Evolutionary conservation across 2,113 vertebrate species (phyloP).

Genomic region (Phycodurus eques): DNA sequence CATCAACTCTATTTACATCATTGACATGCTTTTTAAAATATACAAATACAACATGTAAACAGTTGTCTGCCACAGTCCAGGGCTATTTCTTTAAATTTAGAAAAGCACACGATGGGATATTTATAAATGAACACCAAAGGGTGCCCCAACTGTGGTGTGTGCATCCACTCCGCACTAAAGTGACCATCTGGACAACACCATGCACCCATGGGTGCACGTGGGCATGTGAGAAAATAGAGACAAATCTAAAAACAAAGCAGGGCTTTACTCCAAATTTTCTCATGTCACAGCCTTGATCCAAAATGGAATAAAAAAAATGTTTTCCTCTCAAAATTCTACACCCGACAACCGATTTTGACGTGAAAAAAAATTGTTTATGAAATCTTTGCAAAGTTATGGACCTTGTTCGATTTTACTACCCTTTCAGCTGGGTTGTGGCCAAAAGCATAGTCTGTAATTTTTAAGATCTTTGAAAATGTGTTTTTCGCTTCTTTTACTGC

Average conservation of each 20-base stretch:
- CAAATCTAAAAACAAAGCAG: not conserved
- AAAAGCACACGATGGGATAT: constrained; percentile 62
- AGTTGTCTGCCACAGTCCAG: constrained; percentile 39
- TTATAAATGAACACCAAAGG: constrained; percentile 64
- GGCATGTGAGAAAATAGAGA: not conserved
- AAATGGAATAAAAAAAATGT: not conserved
- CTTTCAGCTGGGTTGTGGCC: not conserved
- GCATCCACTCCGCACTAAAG: constrained; percentile 39
- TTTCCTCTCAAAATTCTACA: not conserved
- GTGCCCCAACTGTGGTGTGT: constrained; percentile 61
- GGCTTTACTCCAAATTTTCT: not conserved
- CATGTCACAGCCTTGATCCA: not conserved
- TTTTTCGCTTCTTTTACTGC: too few species aligned
- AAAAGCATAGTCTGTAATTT: not conserved
- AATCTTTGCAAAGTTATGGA: not conserved
- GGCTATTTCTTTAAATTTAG: constrained; percentile 60
- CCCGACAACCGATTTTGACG: not conserved
- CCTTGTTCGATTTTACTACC: not conserved
- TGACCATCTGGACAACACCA: constrained; percentile 49
- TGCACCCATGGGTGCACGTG: not conserved
- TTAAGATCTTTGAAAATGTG: too few species aligned
- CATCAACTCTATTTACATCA: not conserved
- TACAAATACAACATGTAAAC: constrained; percentile 45
- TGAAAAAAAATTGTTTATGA: too few species aligned
- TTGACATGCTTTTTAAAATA: constrained; percentile 1